Conservation (phyloP, 2,113 vertebrate genomes). For the Urocynchramus pylzowi region DNA sequence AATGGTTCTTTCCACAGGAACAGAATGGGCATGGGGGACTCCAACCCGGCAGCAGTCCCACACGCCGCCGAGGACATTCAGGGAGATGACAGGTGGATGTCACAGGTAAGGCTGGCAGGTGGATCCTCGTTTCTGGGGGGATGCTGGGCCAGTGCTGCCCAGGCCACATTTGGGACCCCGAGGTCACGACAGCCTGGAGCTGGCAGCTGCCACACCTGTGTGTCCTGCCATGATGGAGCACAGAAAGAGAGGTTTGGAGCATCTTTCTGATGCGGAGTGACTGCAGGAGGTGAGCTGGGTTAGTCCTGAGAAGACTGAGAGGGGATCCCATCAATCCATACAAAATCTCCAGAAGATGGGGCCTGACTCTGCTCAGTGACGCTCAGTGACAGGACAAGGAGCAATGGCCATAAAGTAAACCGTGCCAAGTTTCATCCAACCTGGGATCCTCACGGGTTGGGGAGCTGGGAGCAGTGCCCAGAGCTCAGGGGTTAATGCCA, state of each 20-base stretch:
- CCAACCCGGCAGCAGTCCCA: slow-evolving; percentile 87
- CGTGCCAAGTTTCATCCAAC: not conserved
- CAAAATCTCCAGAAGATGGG: not conserved
- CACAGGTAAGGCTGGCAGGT: slow-evolving; percentile 78
- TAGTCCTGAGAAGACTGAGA: not conserved
- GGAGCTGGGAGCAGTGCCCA: not conserved
- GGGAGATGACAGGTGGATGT: slow-evolving; percentile 93
- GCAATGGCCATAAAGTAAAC: not conserved
- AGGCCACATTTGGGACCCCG: not conserved
- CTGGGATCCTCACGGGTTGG: fast-evolving
- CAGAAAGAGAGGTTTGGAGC: not conserved
- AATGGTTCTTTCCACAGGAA: slow-evolving; percentile 33
- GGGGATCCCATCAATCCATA: no score
- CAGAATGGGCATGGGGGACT: slow-evolving; percentile 87
- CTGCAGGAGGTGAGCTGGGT: not conserved
- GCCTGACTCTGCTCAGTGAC: not conserved
- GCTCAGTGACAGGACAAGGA: not conserved
- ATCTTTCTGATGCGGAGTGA: not conserved
- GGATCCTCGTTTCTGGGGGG: fast-evolving
- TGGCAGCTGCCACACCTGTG: not conserved
- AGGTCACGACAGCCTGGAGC: not conserved
- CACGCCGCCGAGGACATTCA: slow-evolving; percentile 84
- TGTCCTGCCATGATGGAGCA: not conserved
- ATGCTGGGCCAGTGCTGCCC: not conserved
- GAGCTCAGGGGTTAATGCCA: not conserved